These are phyloP conservation scores for Neosilurus mollespiculum DNA, from an alignment of 2,797 vertebrate species.

Conservation along the genomic window DNA sequence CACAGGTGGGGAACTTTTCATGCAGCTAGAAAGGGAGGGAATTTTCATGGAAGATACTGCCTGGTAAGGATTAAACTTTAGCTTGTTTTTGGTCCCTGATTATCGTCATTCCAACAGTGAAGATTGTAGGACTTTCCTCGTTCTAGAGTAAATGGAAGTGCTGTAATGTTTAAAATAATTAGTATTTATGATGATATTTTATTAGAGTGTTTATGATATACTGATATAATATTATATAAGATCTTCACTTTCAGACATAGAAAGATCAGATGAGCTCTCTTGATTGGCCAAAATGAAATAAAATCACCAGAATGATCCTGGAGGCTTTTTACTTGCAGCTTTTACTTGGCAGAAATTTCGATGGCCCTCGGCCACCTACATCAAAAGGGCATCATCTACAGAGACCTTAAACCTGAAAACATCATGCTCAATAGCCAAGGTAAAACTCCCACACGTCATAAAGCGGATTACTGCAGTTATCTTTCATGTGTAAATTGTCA, in stretches of 20 bases:
- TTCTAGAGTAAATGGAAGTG: not conserved
- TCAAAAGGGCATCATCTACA: constrained; percentile 99
- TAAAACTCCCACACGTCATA: constrained; percentile 50
- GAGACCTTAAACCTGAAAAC: constrained; percentile 98
- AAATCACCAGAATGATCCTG: constrained; percentile 49
- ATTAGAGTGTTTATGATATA: not conserved
- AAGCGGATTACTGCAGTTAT: not conserved
- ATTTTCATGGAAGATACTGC: constrained; percentile 99
- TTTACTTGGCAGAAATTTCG: constrained; percentile 99
- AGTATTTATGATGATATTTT: too few species aligned
- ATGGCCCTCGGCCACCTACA: constrained; percentile 99
- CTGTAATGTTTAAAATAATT: not conserved
- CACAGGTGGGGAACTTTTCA: constrained; percentile 97
- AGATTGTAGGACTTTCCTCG: not conserved
- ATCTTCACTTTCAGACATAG: constrained; percentile 26
- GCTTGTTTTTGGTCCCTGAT: not conserved
- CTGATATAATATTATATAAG: constrained; percentile 11
- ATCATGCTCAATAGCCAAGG: constrained; percentile 99
- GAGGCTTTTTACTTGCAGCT: constrained; percentile 78
- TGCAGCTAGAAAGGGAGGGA: constrained; percentile 98
- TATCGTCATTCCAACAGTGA: not conserved
- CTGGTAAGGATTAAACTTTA: constrained; percentile 78
- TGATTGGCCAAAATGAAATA: constrained; percentile 22
- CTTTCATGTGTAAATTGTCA: not conserved
- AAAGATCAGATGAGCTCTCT: constrained; percentile 3